Evolutionary conservation across 2,888 invertebrate genomes (phyloP), one percentile per base, ranked within the genome.

Genomic region (Lasioglossum malachurum): DNA sequence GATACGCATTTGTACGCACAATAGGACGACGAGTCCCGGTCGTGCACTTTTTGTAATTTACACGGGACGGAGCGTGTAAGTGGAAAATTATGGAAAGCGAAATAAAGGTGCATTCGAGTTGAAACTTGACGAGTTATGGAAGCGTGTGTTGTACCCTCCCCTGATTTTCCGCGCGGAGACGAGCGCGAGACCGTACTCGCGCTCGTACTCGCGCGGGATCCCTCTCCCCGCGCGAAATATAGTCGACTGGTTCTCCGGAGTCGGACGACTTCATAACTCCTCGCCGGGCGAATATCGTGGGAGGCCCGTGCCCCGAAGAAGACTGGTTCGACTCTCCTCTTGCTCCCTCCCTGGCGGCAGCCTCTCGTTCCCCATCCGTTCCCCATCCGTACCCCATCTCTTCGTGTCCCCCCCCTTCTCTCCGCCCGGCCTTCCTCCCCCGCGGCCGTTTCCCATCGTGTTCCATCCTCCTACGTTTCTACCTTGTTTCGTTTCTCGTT

Each of bases 221-320:
- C 64, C 69, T 75, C 74, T 82, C 69, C 67, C 69, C 83, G 82
- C 89, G 90, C 93, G 92, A 93, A 93, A 92, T 93, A 91, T 90
- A 89, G 88, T 89, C 93, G 90, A 93, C 92, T 92, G 92, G 93
- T 93, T 92, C 89, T 84, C 91, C 91, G 27, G 69, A 92, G 89
- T 91, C 92, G 91, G 91, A 93, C 94, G 93, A 93, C 94, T 94
- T 94, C 94, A 94, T 94, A 94, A 94, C 92, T 94, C 92, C 90
- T 90, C 78, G 69, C 87, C 87, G 84, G 82, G 87, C 76, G 88
- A 90, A 92, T 93, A 93, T 93, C 93, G 94, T 92, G 92, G 93
- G 94, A 94, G 93, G 93, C 91, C 92, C 89, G 82, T 88, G 87
- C 87, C 83, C 89, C 88, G 85, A 82, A 85, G 87, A 83, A 80